Conservation (phyloP, 2,113 vertebrate species). For the Oncorhynchus mykiss region DNA sequence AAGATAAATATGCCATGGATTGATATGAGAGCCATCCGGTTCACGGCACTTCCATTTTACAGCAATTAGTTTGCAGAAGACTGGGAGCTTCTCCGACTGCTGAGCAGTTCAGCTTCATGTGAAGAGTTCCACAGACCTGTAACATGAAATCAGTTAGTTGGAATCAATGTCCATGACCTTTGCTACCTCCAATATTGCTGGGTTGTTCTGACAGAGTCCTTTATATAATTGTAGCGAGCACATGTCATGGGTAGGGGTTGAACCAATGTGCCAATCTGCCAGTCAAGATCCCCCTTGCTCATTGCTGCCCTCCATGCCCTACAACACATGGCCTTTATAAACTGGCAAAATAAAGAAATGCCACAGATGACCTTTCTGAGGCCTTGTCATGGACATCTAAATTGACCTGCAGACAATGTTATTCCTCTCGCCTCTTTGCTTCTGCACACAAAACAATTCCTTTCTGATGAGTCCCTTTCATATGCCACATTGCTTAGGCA, state of each 20-base stretch:
- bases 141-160: conserved; percentile 56
- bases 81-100: conserved; percentile 45
- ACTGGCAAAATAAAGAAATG: conserved; percentile 42
- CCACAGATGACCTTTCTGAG: conserved; percentile 41
- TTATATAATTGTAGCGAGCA: conserved; percentile 32
- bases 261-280: conserved; percentile 27
- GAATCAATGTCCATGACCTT: conserved; percentile 63
- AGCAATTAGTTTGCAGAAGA: conserved; percentile 58
- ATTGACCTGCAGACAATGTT: conserved; percentile 33
- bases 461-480: conserved; percentile 10
- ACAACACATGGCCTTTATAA: conserved; percentile 35
- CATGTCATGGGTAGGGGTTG: conserved; percentile 38
- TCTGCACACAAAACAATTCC: conserved; percentile 11
- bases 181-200: conserved; percentile 40
- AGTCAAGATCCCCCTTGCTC: conserved; percentile 1
- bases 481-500: not conserved
- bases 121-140: conserved; percentile 35
- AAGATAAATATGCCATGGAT: conserved; percentile 56
- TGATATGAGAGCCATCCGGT: conserved; percentile 42
- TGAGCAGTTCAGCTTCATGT: conserved; percentile 35
- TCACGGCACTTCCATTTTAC: conserved; percentile 57
- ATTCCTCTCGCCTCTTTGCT: conserved; percentile 17
- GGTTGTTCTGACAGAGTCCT: conserved; percentile 19
- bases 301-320: conserved; percentile 26
- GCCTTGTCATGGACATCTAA: conserved; percentile 20